Percentiles rank a stretch among this genome's conserved stretches.
Conservation (phyloP, 1,140 invertebrate genomes). For the Bombus impatiens region DNA sequence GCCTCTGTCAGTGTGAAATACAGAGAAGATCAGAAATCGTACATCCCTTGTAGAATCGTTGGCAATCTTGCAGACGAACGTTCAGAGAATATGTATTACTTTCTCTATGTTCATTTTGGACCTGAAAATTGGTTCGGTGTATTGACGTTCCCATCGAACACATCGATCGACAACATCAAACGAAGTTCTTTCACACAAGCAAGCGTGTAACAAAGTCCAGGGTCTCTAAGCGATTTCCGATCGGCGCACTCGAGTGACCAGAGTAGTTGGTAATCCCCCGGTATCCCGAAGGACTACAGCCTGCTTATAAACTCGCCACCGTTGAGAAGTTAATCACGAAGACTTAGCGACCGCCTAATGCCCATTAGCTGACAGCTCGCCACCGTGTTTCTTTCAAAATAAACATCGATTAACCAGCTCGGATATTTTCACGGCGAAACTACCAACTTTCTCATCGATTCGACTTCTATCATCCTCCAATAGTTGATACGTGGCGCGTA, state of each 20-base stretch:
- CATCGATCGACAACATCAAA: too few relatives aligned
- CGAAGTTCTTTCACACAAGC: not conserved
- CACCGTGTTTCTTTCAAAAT: not conserved
- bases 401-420: slow-evolving; percentile 9
- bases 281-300: slow-evolving; percentile 48
- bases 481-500: too few relatives aligned
- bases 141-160: too few relatives aligned
- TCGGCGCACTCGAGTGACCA: slow-evolving; percentile 38
- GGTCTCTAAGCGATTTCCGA: slow-evolving; percentile 36
- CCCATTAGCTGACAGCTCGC: slow-evolving; percentile 36
- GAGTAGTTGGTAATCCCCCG: slow-evolving; percentile 56
- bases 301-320: slow-evolving; percentile 53
- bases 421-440: not conserved
- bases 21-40: too few relatives aligned
- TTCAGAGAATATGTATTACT: too few relatives aligned
- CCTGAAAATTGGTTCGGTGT: too few relatives aligned
- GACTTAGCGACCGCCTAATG: slow-evolving; percentile 59
- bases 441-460: not conserved
- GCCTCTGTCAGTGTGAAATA: too few relatives aligned
- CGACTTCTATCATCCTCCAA: too few relatives aligned
- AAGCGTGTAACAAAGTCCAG: slow-evolving; percentile 1
- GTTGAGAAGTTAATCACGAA: slow-evolving; percentile 52
- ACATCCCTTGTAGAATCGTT: too few relatives aligned
- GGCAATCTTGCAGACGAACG: too few relatives aligned
- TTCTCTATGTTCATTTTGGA: too few relatives aligned